Conservation (phyloP, 2,888 invertebrate species). For the Ophion slaviceki region DNA sequence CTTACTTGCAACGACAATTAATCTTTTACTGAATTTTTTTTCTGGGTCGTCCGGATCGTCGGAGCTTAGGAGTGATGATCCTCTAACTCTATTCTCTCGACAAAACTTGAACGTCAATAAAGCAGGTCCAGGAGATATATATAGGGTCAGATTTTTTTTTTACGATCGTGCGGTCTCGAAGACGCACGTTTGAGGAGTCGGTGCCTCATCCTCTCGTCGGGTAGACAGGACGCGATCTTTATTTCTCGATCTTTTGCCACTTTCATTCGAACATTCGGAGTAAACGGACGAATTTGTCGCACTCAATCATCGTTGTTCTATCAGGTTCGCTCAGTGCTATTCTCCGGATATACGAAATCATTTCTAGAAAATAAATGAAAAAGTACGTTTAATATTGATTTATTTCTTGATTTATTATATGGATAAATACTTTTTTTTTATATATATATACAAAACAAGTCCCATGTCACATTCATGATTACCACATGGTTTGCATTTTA, state of each 20-base stretch:
- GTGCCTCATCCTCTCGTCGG: constrained; percentile 3
- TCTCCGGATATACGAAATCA: constrained; percentile 8
- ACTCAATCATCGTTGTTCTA: constrained; percentile 1
- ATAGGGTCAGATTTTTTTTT: neutral
- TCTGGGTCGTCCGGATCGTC: constrained; percentile 3
- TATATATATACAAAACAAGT: constrained; percentile 2
- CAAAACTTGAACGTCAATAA: constrained; percentile 1
- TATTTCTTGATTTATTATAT: neutral
- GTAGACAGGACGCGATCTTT: constrained; percentile 6
- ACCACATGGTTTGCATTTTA: neutral
- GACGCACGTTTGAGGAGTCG: neutral
- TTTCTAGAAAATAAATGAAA: constrained; percentile 1
- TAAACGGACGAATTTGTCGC: constrained; percentile 4
- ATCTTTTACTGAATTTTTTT: neutral
- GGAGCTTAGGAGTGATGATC: constrained; percentile 3
- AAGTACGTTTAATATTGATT: constrained; percentile 6
- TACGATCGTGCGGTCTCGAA: constrained; percentile 8
- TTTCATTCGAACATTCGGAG: constrained; percentile 1
- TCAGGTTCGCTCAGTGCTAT: constrained; percentile 10
- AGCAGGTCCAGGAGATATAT: neutral
- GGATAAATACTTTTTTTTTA: constrained; percentile 2
- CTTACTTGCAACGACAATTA: neutral
- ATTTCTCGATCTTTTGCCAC: constrained; percentile 10
- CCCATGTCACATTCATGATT: neutral
- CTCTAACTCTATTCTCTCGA: constrained; percentile 3